phyloP scores from a whole-genome alignment of 2,113 vertebrate species.

The Siniperca chuatsi region DNA sequence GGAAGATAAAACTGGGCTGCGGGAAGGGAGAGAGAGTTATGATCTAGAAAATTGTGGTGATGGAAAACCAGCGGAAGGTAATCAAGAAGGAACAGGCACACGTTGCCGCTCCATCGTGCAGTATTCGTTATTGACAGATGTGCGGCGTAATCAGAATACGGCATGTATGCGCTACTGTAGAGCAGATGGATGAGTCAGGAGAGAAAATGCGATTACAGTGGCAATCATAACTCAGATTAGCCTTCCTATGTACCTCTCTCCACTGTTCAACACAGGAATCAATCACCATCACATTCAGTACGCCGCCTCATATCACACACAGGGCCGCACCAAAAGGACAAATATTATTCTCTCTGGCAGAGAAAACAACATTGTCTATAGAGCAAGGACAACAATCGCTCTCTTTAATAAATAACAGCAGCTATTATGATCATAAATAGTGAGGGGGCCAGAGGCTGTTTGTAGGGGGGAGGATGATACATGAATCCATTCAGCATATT shows the following conservation, averaged over 20 bases:
- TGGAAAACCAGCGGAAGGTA: slow-evolving; percentile 39
- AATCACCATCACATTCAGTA: slow-evolving; percentile 69
- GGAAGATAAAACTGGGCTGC: slow-evolving; percentile 43
- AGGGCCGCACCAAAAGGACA: slow-evolving; percentile 59
- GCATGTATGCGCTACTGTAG: slow-evolving; percentile 43
- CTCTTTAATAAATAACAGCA: slow-evolving; percentile 77
- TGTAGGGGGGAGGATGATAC: slow-evolving; percentile 67
- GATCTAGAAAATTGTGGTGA: slow-evolving; percentile 42
- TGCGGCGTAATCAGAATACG: slow-evolving; percentile 61
- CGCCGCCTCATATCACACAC: slow-evolving; percentile 51
- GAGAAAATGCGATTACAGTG: slow-evolving; percentile 74
- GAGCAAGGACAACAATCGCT: slow-evolving; percentile 73
- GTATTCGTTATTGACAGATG: slow-evolving; percentile 65
- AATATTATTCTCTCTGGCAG: slow-evolving; percentile 66
- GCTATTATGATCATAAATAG: slow-evolving; percentile 78
- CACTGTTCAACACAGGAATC: slow-evolving; percentile 65
- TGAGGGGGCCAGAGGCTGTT: slow-evolving; percentile 62
- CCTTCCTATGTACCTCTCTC: slow-evolving; percentile 66
- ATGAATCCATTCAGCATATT: slow-evolving; percentile 79
- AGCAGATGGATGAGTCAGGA: slow-evolving; percentile 64
- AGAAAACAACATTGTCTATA: slow-evolving; percentile 72
- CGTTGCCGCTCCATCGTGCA: not conserved
- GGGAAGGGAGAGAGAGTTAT: slow-evolving; percentile 41
- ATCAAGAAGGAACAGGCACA: slow-evolving; percentile 19
- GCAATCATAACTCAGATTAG: slow-evolving; percentile 82